Evolutionary conservation across 2,888 invertebrate species (phyloP).

Genomic region (Amphiduros pacificus): DNA sequence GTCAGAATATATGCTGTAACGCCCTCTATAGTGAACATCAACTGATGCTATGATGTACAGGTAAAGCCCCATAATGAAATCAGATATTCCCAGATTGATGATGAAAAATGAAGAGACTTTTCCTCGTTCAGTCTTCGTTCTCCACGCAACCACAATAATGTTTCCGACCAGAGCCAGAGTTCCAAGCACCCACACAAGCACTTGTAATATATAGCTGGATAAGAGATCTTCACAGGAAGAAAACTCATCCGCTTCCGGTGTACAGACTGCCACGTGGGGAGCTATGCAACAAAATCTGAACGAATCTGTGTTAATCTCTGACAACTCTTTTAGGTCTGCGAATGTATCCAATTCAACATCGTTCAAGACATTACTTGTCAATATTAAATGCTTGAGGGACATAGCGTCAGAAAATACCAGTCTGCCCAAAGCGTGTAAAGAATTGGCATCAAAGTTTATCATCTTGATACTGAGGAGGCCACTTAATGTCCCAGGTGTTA

Average conservation of each 20-base stretch:
- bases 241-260: constrained; percentile 33
- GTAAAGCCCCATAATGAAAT: constrained; percentile 69
- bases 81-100: constrained; percentile 67
- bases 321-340: constrained; percentile 8
- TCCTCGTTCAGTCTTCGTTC: constrained; percentile 61
- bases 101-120: constrained; percentile 55
- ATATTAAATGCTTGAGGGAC: constrained; percentile 10
- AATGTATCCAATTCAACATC: constrained; percentile 25
- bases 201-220: constrained; percentile 32
- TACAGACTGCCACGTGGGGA: constrained; percentile 37
- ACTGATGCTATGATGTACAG: constrained; percentile 62
- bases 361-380: constrained; percentile 18
- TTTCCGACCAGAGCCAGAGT: constrained; percentile 66
- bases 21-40: constrained; percentile 42
- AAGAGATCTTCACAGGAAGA: constrained; percentile 36
- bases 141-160: constrained; percentile 59
- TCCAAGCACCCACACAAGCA: constrained; percentile 69
- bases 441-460: constrained; percentile 30
- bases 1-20: constrained; percentile 55
- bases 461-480: constrained; percentile 23
- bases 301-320: constrained; percentile 38
- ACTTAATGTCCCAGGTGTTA: constrained; percentile 17
- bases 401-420: constrained; percentile 1
- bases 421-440: constrained; percentile 5
- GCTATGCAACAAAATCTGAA: constrained; percentile 53